phyloP scores from a whole-genome alignment of 2,888 invertebrate genomes.

The Cerceris ruficornis region DNA sequence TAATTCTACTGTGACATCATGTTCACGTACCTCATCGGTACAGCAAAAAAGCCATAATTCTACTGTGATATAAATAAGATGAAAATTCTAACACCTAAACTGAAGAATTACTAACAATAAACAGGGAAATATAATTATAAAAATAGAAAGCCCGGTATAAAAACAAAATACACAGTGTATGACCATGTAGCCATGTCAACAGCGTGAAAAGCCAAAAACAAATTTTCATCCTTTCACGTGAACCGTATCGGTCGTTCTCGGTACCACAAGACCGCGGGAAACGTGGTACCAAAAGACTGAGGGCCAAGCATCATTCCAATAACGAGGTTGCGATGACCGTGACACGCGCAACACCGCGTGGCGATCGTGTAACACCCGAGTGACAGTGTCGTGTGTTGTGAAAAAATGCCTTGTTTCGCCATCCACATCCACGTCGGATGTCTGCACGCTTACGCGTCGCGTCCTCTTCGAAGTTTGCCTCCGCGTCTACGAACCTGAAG shows the following conservation, averaged over 20 bases:
- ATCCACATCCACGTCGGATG: slow-evolving; percentile 24
- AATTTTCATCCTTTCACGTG: too few species aligned
- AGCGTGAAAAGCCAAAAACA: too few species aligned
- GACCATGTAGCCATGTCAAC: too few species aligned
- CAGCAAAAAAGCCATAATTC: too few species aligned
- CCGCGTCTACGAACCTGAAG: slow-evolving; percentile 33
- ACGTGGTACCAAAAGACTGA: not conserved
- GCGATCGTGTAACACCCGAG: slow-evolving; percentile 44
- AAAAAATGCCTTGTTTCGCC: slow-evolving; percentile 61
- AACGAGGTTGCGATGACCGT: slow-evolving; percentile 57
- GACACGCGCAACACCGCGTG: slow-evolving; percentile 57
- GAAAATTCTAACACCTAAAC: too few species aligned
- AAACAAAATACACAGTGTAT: too few species aligned
- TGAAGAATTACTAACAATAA: too few species aligned
- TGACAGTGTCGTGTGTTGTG: slow-evolving; percentile 59
- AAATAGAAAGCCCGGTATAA: too few species aligned
- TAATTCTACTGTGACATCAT: too few species aligned
- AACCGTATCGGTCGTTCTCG: not conserved
- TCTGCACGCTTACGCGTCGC: slow-evolving; percentile 38
- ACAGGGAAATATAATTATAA: too few species aligned
- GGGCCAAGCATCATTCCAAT: slow-evolving; percentile 17
- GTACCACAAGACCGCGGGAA: not conserved
- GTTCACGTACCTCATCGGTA: too few species aligned
- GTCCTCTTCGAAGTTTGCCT: slow-evolving; percentile 30
- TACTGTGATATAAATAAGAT: too few species aligned